These are phyloP conservation scores for Crax fasciolata DNA, from an alignment of 2,797 vertebrate genomes.

Conservation along the genomic window DNA sequence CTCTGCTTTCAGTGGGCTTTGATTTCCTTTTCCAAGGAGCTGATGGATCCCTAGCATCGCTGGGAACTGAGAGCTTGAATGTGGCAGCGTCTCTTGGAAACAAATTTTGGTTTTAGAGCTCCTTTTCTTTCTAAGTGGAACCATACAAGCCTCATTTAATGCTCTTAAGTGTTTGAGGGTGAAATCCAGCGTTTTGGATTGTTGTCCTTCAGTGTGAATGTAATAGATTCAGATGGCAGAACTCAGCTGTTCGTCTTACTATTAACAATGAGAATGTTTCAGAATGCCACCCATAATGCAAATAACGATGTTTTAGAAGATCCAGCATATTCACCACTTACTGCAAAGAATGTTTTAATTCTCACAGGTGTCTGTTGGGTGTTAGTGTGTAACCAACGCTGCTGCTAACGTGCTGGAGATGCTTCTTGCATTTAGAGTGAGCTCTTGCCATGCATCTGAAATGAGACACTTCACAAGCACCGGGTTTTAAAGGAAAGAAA, in stretches of 20 bases:
- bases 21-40: background rate
- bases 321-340: background rate
- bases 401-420: background rate
- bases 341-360: constrained; percentile 36
- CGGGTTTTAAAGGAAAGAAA: background rate
- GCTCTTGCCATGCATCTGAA: background rate
- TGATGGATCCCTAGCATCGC: background rate
- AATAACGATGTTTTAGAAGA: constrained; percentile 3
- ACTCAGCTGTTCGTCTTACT: constrained; percentile 80
- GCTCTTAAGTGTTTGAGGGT: constrained; percentile 57
- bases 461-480: accelerated
- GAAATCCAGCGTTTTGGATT: constrained; percentile 67
- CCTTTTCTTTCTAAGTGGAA: constrained; percentile 26
- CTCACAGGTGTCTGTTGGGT: constrained; percentile 66
- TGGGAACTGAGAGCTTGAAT: background rate
- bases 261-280: constrained; percentile 72
- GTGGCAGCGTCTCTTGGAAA: background rate
- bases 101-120: constrained; percentile 16
- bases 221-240: constrained; percentile 73
- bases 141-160: constrained; percentile 67
- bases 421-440: background rate
- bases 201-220: constrained; percentile 73
- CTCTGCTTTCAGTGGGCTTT: background rate
- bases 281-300: constrained; percentile 56
- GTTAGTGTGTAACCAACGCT: constrained; percentile 50